These are phyloP conservation scores for Tinamus major DNA, from an alignment of 2,797 vertebrate genomes.

Conservation along the genomic window DNA sequence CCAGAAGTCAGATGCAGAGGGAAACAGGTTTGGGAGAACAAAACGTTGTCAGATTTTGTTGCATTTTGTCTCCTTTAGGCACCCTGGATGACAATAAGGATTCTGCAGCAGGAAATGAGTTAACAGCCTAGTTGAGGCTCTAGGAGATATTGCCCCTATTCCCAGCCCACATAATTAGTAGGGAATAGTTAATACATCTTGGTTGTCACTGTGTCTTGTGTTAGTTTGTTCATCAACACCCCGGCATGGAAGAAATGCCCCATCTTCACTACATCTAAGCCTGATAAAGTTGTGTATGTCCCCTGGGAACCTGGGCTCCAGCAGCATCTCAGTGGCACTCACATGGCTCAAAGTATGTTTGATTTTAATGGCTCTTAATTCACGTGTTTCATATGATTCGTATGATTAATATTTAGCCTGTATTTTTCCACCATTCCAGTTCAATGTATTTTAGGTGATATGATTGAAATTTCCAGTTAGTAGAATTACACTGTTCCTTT, in stretches of 20 bases:
- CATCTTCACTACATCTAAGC: background rate
- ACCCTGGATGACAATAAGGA: background rate
- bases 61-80: background rate
- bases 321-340: background rate
- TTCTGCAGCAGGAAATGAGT: background rate
- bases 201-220: background rate
- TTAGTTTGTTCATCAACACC: background rate
- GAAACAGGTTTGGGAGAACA: background rate
- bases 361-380: background rate
- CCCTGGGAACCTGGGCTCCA: rapidly evolving
- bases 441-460: background rate
- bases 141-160: background rate
- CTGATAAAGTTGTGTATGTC: background rate
- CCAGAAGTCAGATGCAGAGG: background rate
- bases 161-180: background rate
- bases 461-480: background rate
- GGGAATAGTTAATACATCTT: background rate
- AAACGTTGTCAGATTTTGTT: background rate
- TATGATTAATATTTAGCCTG: background rate
- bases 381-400: background rate
- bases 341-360: background rate
- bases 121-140: background rate
- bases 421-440: conserved; percentile 6
- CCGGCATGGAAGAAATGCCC: background rate
- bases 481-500: background rate